These are phyloP conservation scores for Papilio polyxenes DNA, from an alignment of 1,140 invertebrate genomes.

Conservation along the genomic window DNA sequence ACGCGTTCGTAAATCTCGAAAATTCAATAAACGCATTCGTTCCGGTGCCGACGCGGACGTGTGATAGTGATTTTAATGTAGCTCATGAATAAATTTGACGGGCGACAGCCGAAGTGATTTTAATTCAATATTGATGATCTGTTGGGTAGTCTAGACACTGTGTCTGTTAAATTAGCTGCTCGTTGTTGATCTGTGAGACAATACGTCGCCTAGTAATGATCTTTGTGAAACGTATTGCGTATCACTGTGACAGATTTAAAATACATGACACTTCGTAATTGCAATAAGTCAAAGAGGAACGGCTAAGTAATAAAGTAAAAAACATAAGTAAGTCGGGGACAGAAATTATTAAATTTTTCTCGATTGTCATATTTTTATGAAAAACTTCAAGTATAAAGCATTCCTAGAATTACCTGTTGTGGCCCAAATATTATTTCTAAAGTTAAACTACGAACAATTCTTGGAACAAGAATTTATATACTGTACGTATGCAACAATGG, in stretches of 20 bases:
- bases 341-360: background rate
- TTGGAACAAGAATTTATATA: slow-evolving; percentile 27
- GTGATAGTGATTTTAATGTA: slow-evolving; percentile 25
- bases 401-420: background rate
- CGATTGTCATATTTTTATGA: background rate
- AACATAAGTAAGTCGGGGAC: background rate
- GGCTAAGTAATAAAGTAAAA: too few relatives aligned
- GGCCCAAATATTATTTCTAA: slow-evolving; percentile 4
- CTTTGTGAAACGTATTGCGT: background rate
- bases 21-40: slow-evolving; percentile 15
- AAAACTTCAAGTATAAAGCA: background rate
- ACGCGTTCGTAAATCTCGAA: slow-evolving; percentile 15
- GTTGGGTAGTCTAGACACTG: slow-evolving; percentile 24
- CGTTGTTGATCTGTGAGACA: background rate
- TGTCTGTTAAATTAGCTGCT: slow-evolving; percentile 22
- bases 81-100: slow-evolving; percentile 29
- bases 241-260: background rate
- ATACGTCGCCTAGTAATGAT: background rate
- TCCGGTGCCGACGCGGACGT: background rate
- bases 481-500: slow-evolving; percentile 23
- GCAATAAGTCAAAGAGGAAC: background rate
- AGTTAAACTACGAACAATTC: background rate
- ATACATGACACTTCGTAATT: background rate
- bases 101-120: background rate
- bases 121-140: slow-evolving; percentile 32